Base-by-base conservation (phyloP, 30 jellyfish, hydroid and myxozoan genomes). In the Aurelia aurita region DNA sequence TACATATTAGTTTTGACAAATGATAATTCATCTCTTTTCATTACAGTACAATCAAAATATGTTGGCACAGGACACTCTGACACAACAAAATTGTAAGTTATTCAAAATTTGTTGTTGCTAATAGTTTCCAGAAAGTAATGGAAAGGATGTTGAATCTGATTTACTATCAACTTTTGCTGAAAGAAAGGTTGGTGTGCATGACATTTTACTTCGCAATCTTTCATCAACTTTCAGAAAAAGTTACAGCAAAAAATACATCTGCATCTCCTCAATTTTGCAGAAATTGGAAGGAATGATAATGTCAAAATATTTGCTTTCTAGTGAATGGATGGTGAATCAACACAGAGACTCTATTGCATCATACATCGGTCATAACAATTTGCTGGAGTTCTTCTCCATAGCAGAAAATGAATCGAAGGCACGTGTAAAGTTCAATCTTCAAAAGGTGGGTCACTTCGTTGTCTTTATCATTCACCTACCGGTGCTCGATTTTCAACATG, bases 41-140 rank as follows among this genome's bases (percentile, higher is more conserved):
- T 53, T 66, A 12, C 54, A 89, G 97, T 92, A 79, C 98, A 92
- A 64, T 92, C 98, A 26, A 92, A 92, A 58, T 92, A 92, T 86
- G 91, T 92, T 43, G 98, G 98, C 45, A 92, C 98, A 44, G 98
- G 98, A 15, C 98, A 92, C 80, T 64, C 97, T 8, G 98, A 92
- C 58, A 92, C 98, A 69, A 92, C 98, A 58, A 75, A 82, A 60
- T 92, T 80, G 97, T 89, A 70, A 89, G 96, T 74, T 2, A 14
- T 18, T 8, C 14, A 15, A 6, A 64, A n/a, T n/a, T 39, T 7
- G 46, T 39, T 6, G 51, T 39, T 8, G 9, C 51, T 39, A 16
- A 58, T 19, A 10, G 61, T 49, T 49, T 18, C n/a, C n/a, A 58
- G 28, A 19, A 39, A 26, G 12, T 20, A 8, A 3, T 21, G n/a